Evolutionary conservation across 2,888 invertebrate species (phyloP).

Genomic region (Escarpia spicata): DNA sequence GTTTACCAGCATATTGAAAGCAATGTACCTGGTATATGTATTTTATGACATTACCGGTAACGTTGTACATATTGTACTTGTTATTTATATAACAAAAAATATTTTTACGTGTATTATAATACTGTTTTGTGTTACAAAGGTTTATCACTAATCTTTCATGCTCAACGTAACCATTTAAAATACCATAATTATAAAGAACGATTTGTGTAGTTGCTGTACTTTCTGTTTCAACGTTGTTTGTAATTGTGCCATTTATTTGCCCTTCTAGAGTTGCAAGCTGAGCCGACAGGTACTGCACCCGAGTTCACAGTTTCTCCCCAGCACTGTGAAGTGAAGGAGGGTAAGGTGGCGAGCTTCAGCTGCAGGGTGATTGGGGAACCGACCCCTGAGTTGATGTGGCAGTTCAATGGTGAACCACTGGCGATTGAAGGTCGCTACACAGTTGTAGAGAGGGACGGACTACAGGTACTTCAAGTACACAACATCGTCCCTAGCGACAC

Average conservation of each 20-base stretch:
- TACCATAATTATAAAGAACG: not conserved
- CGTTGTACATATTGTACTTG: too few species aligned
- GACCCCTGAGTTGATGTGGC: constrained; percentile 60
- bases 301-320: not conserved
- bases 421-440: constrained; percentile 36
- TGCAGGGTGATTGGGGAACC: constrained; percentile 61
- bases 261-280: not conserved
- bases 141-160: too few species aligned
- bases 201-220: not conserved
- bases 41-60: not conserved
- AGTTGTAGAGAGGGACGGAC: constrained; percentile 30
- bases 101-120: too few species aligned
- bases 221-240: not conserved
- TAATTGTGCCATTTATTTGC: not conserved
- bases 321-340: constrained; percentile 46
- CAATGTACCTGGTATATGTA: too few species aligned
- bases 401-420: constrained; percentile 50
- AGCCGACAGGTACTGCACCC: not conserved
- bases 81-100: too few species aligned
- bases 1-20: not conserved
- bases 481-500: constrained; percentile 43
- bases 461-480: constrained; percentile 32
- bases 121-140: too few species aligned
- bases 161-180: not conserved
- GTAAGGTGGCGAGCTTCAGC: constrained; percentile 55